Base-by-base conservation (phyloP, 1,140 invertebrate genomes). In the Portunus trituberculatus region DNA sequence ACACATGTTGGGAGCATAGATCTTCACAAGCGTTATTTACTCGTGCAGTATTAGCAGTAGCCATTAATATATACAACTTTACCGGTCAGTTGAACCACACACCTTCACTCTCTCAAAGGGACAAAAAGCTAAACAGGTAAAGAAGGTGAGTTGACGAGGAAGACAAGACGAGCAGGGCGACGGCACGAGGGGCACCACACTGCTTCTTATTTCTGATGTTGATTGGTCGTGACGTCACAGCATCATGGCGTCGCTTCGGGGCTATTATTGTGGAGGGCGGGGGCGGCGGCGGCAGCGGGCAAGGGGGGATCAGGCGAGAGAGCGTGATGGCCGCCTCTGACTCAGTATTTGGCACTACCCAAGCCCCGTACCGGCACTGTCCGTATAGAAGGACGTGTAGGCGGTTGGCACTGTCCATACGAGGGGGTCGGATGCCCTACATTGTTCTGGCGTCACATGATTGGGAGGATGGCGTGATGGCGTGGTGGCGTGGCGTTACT, bases 221-320 rank as follows among this genome's bases (percentile, higher is more conserved):
- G 67, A 76, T 76, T n/a, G 67, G 67, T 25, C 20, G n/a, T 76
- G 67, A 76, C 67, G 67, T 76, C 67, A 76, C 67, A 76, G 20
- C 67, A 76, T 76, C 67, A n/a, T 76, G 67, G 67, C 67, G 67
- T 76, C 67, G 20, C n/a, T 25, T n/a, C 39, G 20, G 6, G 67
- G 67, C 67, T 76, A 76, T 76, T 76, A 76, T 76, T 76, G 67
- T 76, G 67, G 67, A 76, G 67, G 67, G 67, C 67, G 67, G 67
- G 67, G 67, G 67, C 25, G 67, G 67, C 20, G 67, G 67, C 4
- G 67, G 67, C 6, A 14, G 48, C 48, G 48, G 67, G 6, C 1
- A 0, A n/a, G 67, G 67, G n/a, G 67, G 67, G 67, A n/a, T 76
- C n/a, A 76, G 67, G 20, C 67, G 20, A 39, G 67, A 7, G 67